These are phyloP conservation scores for Apodemus speciosus DNA, from an alignment of 2,113 vertebrate species.

Conservation along the genomic window DNA sequence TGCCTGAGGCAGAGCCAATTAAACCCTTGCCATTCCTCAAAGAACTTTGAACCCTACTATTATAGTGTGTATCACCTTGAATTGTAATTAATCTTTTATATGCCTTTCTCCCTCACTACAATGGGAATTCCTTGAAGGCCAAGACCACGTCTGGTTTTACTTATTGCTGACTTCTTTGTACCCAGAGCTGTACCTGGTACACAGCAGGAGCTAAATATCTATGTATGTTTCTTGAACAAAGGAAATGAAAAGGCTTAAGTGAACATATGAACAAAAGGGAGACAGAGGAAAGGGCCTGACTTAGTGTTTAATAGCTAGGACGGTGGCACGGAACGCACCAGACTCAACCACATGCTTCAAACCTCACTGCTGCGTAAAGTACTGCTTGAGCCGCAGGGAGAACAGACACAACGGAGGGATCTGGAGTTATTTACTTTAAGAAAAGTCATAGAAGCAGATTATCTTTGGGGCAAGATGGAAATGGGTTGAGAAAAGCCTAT, in stretches of 20 bases:
- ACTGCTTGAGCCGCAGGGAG: not conserved
- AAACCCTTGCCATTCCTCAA: constrained; percentile 55
- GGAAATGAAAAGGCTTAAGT: constrained; percentile 65
- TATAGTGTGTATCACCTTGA: constrained; percentile 52
- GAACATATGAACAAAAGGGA: constrained; percentile 63
- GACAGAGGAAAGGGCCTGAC: not conserved
- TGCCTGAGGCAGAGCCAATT: constrained; percentile 65
- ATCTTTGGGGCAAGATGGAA: constrained; percentile 68
- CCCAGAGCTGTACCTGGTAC: not conserved
- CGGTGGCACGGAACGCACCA: not conserved
- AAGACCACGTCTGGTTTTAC: constrained; percentile 25
- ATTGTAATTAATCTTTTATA: constrained; percentile 51
- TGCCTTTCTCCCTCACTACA: not conserved
- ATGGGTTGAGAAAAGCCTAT: constrained; percentile 57
- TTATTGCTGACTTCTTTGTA: constrained; percentile 21
- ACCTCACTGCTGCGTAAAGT: constrained; percentile 12
- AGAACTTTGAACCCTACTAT: constrained; percentile 45
- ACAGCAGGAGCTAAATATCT: constrained; percentile 7
- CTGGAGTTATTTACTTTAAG: constrained; percentile 57
- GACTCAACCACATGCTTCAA: not conserved
- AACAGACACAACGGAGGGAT: not conserved
- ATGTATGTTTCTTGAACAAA: constrained; percentile 48
- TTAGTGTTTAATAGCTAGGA: constrained; percentile 7
- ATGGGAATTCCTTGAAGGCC: constrained; percentile 61
- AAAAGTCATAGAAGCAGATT: constrained; percentile 57